Percentiles rank a stretch among this genome's conserved stretches.
Conservation (phyloP, 1,140 invertebrate genomes). For the Calliopsis andreniformis region DNA sequence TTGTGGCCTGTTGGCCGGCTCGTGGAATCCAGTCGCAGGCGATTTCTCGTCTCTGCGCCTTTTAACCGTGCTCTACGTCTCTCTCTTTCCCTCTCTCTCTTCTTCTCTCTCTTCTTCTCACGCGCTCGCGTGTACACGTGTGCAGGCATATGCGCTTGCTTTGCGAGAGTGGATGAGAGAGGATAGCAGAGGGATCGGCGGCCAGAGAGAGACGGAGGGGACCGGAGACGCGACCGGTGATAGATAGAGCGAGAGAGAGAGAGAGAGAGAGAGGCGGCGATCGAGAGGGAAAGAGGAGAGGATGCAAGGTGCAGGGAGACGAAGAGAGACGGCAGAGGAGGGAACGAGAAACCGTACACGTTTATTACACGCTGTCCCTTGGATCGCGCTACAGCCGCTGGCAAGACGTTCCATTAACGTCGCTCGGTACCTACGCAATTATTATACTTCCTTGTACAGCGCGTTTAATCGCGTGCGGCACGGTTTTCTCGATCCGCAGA, state of each 20-base stretch:
- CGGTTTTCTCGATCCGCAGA: conserved; percentile 22
- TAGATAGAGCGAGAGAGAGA: background rate
- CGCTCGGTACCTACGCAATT: conserved; percentile 51
- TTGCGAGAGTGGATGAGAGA: background rate
- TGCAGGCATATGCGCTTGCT: conserved; percentile 1
- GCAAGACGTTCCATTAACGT: conserved; percentile 64
- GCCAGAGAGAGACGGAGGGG: conserved; percentile 23
- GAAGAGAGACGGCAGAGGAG: conserved; percentile 12
- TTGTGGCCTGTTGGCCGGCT: conserved; percentile 62
- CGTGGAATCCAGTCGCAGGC: conserved; percentile 66
- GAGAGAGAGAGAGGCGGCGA: background rate
- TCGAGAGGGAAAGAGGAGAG: background rate
- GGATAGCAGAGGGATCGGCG: background rate
- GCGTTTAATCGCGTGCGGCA: conserved; percentile 43
- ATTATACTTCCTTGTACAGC: conserved; percentile 55
- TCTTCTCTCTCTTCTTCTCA: conserved; percentile 2
- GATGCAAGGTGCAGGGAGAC: conserved; percentile 27
- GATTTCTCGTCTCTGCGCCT: conserved; percentile 68
- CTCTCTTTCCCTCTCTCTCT: background rate
- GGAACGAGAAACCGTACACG: conserved; percentile 55
- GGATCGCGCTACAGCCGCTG: conserved; percentile 46
- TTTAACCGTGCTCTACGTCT: conserved; percentile 57
- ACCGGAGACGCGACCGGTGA: background rate
- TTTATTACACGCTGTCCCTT: conserved; percentile 63
- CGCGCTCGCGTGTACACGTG: conserved; percentile 1